phyloP scores from a whole-genome alignment of 2,888 invertebrate species.

The Metallyticus violacea region DNA sequence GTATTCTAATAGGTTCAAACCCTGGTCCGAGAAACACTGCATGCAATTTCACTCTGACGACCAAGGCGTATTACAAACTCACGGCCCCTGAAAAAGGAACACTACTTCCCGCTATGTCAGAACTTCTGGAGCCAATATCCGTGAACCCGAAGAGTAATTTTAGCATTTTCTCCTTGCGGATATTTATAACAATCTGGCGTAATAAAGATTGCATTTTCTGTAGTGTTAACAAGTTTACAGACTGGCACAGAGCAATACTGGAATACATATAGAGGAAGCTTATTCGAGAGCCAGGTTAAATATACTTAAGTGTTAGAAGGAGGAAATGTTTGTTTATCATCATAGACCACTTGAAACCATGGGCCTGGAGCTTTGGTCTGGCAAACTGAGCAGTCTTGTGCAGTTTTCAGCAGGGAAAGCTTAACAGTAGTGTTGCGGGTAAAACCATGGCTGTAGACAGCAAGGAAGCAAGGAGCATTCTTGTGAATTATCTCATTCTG shows the following conservation, averaged over 20 bases:
- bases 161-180: background rate
- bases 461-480: conserved; percentile 30
- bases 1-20: too few species aligned
- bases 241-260: background rate
- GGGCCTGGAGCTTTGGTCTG: background rate
- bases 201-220: background rate
- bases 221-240: background rate
- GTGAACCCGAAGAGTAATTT: background rate
- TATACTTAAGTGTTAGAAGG: background rate
- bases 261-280: background rate
- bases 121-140: background rate
- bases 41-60: too few species aligned
- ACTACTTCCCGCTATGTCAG: too few species aligned
- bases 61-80: too few species aligned
- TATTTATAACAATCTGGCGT: background rate
- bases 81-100: too few species aligned
- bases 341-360: background rate
- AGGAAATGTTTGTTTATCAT: background rate
- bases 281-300: background rate
- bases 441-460: conserved; percentile 17
- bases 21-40: too few species aligned
- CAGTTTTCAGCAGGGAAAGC: background rate
- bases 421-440: background rate
- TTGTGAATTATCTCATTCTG: conserved; percentile 36
- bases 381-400: background rate